Evolutionary conservation across 2,113 vertebrate species (phyloP).

Genomic region (Hiodon alosoides): DNA sequence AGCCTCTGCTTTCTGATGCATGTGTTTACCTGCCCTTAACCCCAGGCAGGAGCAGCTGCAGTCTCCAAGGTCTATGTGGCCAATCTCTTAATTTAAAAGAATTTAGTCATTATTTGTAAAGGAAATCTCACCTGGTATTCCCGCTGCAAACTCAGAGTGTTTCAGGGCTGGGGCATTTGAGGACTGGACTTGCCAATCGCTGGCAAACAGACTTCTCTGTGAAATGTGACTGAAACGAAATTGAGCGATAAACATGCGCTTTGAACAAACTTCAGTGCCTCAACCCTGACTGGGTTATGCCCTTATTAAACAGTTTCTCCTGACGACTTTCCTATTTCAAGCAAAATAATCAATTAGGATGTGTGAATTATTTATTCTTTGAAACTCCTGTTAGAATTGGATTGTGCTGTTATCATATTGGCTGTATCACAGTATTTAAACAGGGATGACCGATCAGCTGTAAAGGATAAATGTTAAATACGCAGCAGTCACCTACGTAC

Average conservation of each 20-base stretch:
- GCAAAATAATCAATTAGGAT: not conserved
- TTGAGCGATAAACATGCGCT: not conserved
- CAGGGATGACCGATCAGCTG: too few relatives aligned
- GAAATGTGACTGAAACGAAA: not conserved
- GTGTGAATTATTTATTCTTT: not conserved
- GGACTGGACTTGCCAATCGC: not conserved
- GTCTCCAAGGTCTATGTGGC: too few relatives aligned
- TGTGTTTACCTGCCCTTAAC: too few relatives aligned
- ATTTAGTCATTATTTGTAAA: not conserved
- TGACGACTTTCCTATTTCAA: too few relatives aligned
- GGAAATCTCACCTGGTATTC: not conserved
- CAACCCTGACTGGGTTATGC: too few relatives aligned
- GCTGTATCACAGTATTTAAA: too few relatives aligned
- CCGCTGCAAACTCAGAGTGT: not conserved
- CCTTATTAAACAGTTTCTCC: too few relatives aligned
- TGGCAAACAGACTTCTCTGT: not conserved
- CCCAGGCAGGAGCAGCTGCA: too few relatives aligned
- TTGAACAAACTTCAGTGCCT: not conserved
- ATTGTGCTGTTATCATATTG: not conserved
- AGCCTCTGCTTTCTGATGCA: not conserved
- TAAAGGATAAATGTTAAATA: too few relatives aligned
- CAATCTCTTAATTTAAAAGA: too few relatives aligned
- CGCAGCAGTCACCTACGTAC: too few relatives aligned
- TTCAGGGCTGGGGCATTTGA: not conserved
- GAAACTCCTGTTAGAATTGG: not conserved